These are phyloP conservation scores for Apeira syringaria DNA, from an alignment of 2,888 invertebrate genomes.

Conservation along the genomic window DNA sequence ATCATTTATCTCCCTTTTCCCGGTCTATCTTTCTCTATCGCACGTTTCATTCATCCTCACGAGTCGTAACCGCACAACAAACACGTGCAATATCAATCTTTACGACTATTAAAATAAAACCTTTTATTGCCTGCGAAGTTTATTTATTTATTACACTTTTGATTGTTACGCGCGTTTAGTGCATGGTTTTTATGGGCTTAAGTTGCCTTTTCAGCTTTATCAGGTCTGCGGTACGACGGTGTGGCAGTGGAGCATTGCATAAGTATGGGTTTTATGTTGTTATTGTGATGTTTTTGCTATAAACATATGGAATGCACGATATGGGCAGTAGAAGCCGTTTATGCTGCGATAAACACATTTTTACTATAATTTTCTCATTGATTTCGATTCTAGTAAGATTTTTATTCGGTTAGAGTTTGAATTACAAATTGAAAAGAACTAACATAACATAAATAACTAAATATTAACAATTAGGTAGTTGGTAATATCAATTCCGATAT, in stretches of 20 bases:
- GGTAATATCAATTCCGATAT: too few relatives aligned
- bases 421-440: too few relatives aligned
- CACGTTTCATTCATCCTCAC: constrained; percentile 73
- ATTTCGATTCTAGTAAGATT: too few relatives aligned
- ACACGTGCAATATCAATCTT: constrained; percentile 79
- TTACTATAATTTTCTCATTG: constrained; percentile 54
- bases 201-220: constrained; percentile 84
- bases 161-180: constrained; percentile 76
- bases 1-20: constrained; percentile 55
- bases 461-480: too few relatives aligned
- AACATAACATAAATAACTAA: too few relatives aligned
- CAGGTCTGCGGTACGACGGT: constrained; percentile 80
- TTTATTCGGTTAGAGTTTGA: too few relatives aligned
- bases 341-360: constrained; percentile 56
- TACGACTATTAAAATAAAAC: constrained; percentile 74
- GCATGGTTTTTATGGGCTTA: constrained; percentile 83
- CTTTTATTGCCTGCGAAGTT: constrained; percentile 75
- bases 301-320: constrained; percentile 78
- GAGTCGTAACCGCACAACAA: constrained; percentile 70
- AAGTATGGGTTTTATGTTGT: constrained; percentile 82
- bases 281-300: constrained; percentile 80
- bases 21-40: constrained; percentile 52
- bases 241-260: constrained; percentile 82
- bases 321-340: constrained; percentile 69
- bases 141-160: constrained; percentile 78